Evolutionary conservation across 2,113 vertebrate genomes (phyloP), one percentile per base, ranked within the genome.

Genomic region (Phrynosoma platyrhinos): DNA sequence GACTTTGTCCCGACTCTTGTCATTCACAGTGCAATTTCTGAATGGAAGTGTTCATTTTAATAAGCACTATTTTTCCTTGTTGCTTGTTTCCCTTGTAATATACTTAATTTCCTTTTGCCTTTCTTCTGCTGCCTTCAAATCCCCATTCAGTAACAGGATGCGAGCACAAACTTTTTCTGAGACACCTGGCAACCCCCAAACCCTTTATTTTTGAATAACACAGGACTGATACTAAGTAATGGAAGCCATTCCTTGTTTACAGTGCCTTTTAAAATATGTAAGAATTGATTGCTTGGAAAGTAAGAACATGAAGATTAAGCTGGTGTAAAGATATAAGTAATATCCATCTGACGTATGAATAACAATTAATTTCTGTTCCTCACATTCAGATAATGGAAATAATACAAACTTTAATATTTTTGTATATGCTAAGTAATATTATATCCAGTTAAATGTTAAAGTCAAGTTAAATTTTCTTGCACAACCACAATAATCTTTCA

Each of bases 221-320:
- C 27, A 79, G 40, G 36, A 64, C 47, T 75, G 21, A 66, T 78
- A 25, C 71, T 83, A 75, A 77, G 18, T 77, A 77, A 27, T 93
- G 64, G 75, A 18, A 90, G 25, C 42, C 82, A 3, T 85, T 42
- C 74, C n/a, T 91, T 30, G 58, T 71, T 74, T 77, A 36, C 2
- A 88, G 40, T 79, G 27, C 89, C n/a, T 74, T 85, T 88, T 90
- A 86, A 86, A 83, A 4, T 75, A 14, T 85, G 79, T 79, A 52
- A 91, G n/a, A 72, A 36, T 25, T 14, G 25, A 87, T 84, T 89
- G 85, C 86, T 83, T 82, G 72, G 69, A 58, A 42, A 84, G 5
- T 87, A 66, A 91, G 77, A 86, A 79, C 2, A 87, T 66, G 30
- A 82, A 13, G 47, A 85, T 78, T 8, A 10, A 86, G 77, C 42